phyloP scores from a whole-genome alignment of 2,888 invertebrate species.

The Nomada flava region DNA sequence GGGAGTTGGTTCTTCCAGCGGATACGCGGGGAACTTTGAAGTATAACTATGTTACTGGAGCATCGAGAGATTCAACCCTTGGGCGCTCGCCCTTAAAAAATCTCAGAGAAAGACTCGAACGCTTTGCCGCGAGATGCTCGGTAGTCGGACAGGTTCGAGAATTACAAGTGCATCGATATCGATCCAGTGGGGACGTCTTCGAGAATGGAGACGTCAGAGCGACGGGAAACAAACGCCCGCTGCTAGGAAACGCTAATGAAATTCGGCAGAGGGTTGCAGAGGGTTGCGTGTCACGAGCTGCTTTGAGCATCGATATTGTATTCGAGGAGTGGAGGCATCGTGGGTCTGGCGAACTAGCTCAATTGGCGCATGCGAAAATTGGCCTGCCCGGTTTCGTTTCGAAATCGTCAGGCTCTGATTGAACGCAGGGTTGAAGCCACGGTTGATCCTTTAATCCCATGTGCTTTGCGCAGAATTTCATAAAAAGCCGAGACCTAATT shows the following conservation, averaged over 20 bases:
- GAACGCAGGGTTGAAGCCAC: background rate
- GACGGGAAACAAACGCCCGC: constrained; percentile 61
- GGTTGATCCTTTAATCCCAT: background rate
- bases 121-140: background rate
- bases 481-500: no score
- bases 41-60: no score
- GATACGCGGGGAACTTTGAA: background rate
- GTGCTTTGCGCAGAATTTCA: background rate
- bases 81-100: background rate
- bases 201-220: constrained; percentile 47
- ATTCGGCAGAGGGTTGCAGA: constrained; percentile 46
- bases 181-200: constrained; percentile 19
- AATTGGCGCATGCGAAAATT: constrained; percentile 24
- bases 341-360: background rate
- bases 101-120: background rate
- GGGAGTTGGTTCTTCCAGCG: constrained; percentile 15
- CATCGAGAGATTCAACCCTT: background rate
- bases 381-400: constrained; percentile 24
- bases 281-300: constrained; percentile 59
- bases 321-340: constrained; percentile 6
- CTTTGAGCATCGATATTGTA: constrained; percentile 40
- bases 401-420: constrained; percentile 19
- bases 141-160: background rate
- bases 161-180: constrained; percentile 5
- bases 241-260: constrained; percentile 70